phyloP scores from a whole-genome alignment of 2,113 vertebrate genomes.

The Corythaixoides concolor region DNA sequence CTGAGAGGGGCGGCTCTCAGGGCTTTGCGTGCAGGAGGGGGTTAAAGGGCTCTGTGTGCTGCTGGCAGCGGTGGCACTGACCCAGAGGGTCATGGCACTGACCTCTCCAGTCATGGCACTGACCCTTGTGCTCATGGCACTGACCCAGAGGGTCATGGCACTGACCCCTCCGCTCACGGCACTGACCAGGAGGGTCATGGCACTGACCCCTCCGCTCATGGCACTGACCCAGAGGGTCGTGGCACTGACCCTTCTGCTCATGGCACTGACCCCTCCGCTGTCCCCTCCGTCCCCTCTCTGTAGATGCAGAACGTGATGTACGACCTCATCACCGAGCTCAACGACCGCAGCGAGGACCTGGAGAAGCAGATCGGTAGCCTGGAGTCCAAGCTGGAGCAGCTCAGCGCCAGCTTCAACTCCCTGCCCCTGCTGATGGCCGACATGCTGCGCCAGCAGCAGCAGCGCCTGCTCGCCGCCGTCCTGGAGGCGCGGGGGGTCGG shows the following conservation, averaged over 20 bases:
- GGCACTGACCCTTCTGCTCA: too few relatives aligned
- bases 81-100: too few relatives aligned
- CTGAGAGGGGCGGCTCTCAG: not conserved
- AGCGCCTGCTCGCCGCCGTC: slow-evolving; percentile 87
- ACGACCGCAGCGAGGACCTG: slow-evolving; percentile 95
- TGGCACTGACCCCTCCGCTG: not conserved
- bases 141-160: not conserved
- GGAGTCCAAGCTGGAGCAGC: slow-evolving; percentile 93
- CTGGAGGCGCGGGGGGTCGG: slow-evolving; percentile 77
- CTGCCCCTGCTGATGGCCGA: slow-evolving; percentile 90
- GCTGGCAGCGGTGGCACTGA: not conserved
- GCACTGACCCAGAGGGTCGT: not conserved
- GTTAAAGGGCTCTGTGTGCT: not conserved
- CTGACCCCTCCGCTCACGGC: not conserved
- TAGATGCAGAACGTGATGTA: slow-evolving; percentile 99
- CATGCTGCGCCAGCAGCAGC: slow-evolving; percentile 90
- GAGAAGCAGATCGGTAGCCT: slow-evolving; percentile 95
- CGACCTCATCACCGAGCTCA: slow-evolving; percentile 96
- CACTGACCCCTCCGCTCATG: not conserved
- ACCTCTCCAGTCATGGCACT: not conserved
- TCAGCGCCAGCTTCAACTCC: slow-evolving; percentile 86
- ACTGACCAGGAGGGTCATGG: not conserved
- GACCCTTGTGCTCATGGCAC: too few relatives aligned
- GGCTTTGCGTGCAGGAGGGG: not conserved
- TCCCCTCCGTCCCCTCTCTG: not conserved